Base-by-base conservation (phyloP, 2,113 vertebrate species). In the Zosterops japonicus region DNA sequence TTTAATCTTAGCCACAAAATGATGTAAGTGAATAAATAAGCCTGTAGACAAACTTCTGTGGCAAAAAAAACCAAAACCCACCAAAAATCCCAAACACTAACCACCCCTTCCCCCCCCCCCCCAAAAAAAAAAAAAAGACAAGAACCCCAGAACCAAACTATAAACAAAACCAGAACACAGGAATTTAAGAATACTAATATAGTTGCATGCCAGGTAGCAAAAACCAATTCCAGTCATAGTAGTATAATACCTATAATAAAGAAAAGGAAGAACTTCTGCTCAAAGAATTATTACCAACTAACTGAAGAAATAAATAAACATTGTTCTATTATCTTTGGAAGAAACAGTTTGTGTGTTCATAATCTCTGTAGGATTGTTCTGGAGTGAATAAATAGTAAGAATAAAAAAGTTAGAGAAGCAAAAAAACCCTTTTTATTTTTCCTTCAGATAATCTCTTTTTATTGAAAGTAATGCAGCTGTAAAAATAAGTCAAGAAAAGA, bases 341-440 rank as follows among this genome's bases (percentile, higher is more conserved):
- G 23, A 89, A 91, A 36, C 6, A 33, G 10, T 25, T 47, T 61
- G 5, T 49, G 36, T 86, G 20, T 56, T 36, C 19, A 21, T 65
- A 49, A 56, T 56, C 20, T 69, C 46, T 68, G 13, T 52, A 53
- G 65, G 19, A 36, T 90, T 87, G 22, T 79, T 28, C 55, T 87
- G 53, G 19, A 72, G n/a, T 68, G 71, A 92, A 60, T 39, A 83
- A 75, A 41, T 36, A 78, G 5, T 49, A 89, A 83, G 8, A 69
- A 36, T 53, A 89, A 91, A 7, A 6, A 87, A 64, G 14, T 8
- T 36, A 79, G 39, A 75, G 21, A 88, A 88, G 16, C 22, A 74
- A 88, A 76, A 46, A 39, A 3, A 0, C 1, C 0, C 9, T 19
- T 53, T 36, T 35, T 39, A 63, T 14, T 5, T 19, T 27, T 55